Conservation (phyloP, 1,140 invertebrate species). For the Caenorhabditis tropicalis region DNA sequence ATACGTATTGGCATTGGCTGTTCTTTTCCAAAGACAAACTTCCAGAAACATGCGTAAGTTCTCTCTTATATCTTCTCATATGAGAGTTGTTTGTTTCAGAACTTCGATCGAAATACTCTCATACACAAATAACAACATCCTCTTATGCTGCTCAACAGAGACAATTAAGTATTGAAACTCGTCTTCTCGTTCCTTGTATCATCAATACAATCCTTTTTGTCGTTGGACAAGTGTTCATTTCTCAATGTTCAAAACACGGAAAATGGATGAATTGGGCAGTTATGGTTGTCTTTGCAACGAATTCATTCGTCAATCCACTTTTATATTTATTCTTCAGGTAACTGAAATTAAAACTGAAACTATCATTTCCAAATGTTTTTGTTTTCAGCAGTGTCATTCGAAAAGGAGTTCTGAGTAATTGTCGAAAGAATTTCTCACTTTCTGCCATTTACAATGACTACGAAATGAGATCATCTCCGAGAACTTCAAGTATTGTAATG, state of each 20-base stretch:
- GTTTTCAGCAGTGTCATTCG: constrained; percentile 43
- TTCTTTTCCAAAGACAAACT: constrained; percentile 56
- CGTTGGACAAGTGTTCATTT: constrained; percentile 59
- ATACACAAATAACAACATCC: constrained; percentile 53
- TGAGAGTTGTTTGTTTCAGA: constrained; percentile 14
- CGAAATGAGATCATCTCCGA: constrained; percentile 32
- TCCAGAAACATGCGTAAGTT: constrained; percentile 51
- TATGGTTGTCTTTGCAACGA: constrained; percentile 59
- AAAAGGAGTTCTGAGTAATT: constrained; percentile 23
- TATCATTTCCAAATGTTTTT: background rate
- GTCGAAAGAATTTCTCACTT: constrained; percentile 30
- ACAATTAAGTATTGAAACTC: constrained; percentile 60
- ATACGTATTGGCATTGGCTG: constrained; percentile 54
- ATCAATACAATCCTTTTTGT: constrained; percentile 62
- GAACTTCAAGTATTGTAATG: constrained; percentile 1
- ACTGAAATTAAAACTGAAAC: background rate
- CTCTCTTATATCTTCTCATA: background rate
- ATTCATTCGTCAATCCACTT: constrained; percentile 62
- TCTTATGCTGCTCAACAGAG: constrained; percentile 53
- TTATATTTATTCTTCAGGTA: constrained; percentile 54
- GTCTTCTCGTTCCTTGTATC: constrained; percentile 59
- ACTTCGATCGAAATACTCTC: constrained; percentile 37
- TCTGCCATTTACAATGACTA: constrained; percentile 42
- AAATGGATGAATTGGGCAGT: constrained; percentile 61
- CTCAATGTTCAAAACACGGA: constrained; percentile 56